phyloP scores from a whole-genome alignment of 2,888 invertebrate species.

The Cheilosia soror region DNA sequence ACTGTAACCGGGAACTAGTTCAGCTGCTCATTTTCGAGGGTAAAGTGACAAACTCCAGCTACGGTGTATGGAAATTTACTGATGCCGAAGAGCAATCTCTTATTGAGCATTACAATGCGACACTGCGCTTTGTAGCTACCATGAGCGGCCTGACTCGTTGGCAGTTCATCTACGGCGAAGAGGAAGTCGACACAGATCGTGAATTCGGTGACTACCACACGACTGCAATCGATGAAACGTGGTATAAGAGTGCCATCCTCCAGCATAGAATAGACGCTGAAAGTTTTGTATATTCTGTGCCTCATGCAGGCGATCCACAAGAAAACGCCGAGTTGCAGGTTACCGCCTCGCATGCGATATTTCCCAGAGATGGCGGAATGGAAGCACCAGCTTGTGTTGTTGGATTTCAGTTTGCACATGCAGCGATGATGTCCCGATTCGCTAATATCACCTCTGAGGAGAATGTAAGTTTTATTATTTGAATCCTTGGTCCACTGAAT shows the following conservation, averaged over 20 bases:
- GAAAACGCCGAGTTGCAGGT: slow-evolving; percentile 87
- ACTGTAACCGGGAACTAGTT: slow-evolving; percentile 93
- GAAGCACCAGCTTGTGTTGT: slow-evolving; percentile 95
- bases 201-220: slow-evolving; percentile 91
- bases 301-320: slow-evolving; percentile 85
- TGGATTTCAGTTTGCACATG: slow-evolving; percentile 93
- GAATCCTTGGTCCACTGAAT: not conserved
- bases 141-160: slow-evolving; percentile 95
- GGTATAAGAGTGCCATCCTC: slow-evolving; percentile 95
- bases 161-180: slow-evolving; percentile 89
- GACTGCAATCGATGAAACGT: slow-evolving; percentile 93
- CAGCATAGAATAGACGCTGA: slow-evolving; percentile 91
- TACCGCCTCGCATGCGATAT: slow-evolving; percentile 93
- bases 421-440: slow-evolving; percentile 88
- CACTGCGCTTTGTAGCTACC: slow-evolving; percentile 92
- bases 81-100: slow-evolving; percentile 85
- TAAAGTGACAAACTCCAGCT: slow-evolving; percentile 87
- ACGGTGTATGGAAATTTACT: slow-evolving; percentile 85
- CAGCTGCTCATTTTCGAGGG: slow-evolving; percentile 95
- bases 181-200: slow-evolving; percentile 84
- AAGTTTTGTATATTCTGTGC: slow-evolving; percentile 91
- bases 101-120: slow-evolving; percentile 89
- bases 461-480: slow-evolving; percentile 80
- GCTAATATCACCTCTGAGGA: slow-evolving; percentile 87
- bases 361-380: slow-evolving; percentile 89